Conservation (phyloP, 2,797 vertebrate species). For the Eremophila alpestris region DNA sequence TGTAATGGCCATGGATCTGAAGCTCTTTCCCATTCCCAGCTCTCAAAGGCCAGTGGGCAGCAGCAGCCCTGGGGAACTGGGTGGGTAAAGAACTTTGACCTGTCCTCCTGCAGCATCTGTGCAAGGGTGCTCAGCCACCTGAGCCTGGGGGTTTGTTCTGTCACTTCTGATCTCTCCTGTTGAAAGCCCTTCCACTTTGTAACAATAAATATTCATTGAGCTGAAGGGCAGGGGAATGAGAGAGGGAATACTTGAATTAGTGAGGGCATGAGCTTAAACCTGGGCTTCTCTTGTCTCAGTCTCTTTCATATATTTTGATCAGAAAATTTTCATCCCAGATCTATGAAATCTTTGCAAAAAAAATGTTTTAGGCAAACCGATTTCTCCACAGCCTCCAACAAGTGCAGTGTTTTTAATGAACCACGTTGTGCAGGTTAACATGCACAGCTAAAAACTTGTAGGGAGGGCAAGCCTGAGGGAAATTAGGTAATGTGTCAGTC, state of each 20-base stretch:
- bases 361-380: neutral
- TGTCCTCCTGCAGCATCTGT: neutral
- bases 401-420: neutral
- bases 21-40: neutral
- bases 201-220: neutral
- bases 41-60: neutral
- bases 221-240: neutral
- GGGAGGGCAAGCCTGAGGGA: neutral
- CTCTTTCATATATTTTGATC: neutral
- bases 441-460: neutral
- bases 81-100: too few species aligned
- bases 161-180: neutral
- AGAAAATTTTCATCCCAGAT: neutral
- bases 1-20: neutral
- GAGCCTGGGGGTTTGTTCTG: neutral
- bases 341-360: neutral
- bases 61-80: rapidly evolving
- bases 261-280: neutral
- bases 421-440: neutral
- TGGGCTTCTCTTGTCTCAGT: neutral
- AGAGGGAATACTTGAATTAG: neutral
- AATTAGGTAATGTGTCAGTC: neutral
- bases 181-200: neutral
- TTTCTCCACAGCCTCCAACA: neutral
- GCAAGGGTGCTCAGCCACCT: neutral